These are phyloP conservation scores for Isaurus tuberculatus DNA, from an alignment of 92 coral and sea anemone genomes.

Conservation along the genomic window DNA sequence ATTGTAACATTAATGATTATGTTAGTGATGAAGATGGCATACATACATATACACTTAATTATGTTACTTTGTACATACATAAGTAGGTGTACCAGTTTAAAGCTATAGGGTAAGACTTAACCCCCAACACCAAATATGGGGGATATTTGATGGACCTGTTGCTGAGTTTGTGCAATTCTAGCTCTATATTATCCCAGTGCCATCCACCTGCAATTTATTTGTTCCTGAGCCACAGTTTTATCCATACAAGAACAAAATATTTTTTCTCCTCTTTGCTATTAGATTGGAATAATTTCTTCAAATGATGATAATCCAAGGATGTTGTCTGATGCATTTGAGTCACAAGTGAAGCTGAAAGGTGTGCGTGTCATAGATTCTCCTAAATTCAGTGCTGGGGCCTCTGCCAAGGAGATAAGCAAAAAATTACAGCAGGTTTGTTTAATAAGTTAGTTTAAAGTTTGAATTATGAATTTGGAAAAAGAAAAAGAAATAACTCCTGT, in stretches of 20 bases:
- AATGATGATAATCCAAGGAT: constrained; percentile 81
- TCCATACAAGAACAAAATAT: not conserved
- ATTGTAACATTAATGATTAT: too few relatives aligned
- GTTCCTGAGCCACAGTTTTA: not conserved
- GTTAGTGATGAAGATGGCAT: not conserved
- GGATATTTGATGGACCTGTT: too few relatives aligned
- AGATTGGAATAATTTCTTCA: constrained; percentile 92
- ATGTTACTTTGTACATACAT: too few relatives aligned
- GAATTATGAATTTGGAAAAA: not conserved
- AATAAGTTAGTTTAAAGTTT: not conserved
- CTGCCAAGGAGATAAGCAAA: constrained; percentile 72
- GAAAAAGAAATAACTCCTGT: too few relatives aligned
- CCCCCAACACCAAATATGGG: too few relatives aligned
- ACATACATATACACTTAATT: too few relatives aligned
- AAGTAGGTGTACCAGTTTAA: too few relatives aligned
- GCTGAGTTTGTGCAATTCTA: too few relatives aligned
- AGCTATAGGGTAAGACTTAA: too few relatives aligned
- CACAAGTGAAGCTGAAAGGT: constrained; percentile 77
- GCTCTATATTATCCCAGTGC: too few relatives aligned
- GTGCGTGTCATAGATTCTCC: constrained; percentile 88
- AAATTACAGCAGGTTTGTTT: constrained; percentile 87
- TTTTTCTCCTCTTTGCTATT: not conserved
- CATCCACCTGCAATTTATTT: not conserved
- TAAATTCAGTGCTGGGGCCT: constrained; percentile 72
- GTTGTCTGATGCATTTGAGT: constrained; percentile 82